Base-by-base conservation (phyloP, 2,888 invertebrate species). In the Gnatocerus cornutus region DNA sequence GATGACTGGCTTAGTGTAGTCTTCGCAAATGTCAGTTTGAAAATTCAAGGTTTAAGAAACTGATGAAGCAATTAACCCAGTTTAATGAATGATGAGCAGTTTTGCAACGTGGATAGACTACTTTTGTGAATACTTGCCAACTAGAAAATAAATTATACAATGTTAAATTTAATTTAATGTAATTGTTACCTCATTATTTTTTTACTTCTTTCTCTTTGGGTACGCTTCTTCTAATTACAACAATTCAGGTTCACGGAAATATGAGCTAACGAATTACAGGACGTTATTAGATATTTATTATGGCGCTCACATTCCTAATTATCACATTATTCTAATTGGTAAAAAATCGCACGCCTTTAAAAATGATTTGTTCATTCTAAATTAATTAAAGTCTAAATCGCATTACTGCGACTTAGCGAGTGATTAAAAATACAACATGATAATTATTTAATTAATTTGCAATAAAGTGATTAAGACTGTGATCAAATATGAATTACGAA, bases 41-140 rank as follows among this genome's bases (percentile, higher is more conserved):
- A 67, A 76, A 72, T 73, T 74, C 74, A 76, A 76, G 75, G 75
- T 72, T 73, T 71, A 55, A 70, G 67, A 69, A 74, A 71, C 61
- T 74, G 73, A 76, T 74, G 72, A 76, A 76, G 76, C 74, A 69
- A 76, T 76, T 76, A 76, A 76, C 76, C 76, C 72, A 76, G 73
- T 72, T 76, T 67, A 66, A 64, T 71, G 69, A 71, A 70, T 65
- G 72, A 73, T 72, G 73, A 71, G 70, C 68, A 53, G 62, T 74
- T 74, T 73, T 74, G 74, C 72, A 74, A 69, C 53, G 14, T 33
- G 43, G 58, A 58, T 64, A 46, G 14, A 21, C 46, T 55, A 46
- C 69, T 37, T 69, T 69, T 69, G 68, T 69, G 58, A 43, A 69
- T 69, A 69, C 50, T 50, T 69, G 21, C 45, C 64, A 65, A 64